phyloP scores from a whole-genome alignment of 2,888 invertebrate genomes.

The Mechanitis messenoides region DNA sequence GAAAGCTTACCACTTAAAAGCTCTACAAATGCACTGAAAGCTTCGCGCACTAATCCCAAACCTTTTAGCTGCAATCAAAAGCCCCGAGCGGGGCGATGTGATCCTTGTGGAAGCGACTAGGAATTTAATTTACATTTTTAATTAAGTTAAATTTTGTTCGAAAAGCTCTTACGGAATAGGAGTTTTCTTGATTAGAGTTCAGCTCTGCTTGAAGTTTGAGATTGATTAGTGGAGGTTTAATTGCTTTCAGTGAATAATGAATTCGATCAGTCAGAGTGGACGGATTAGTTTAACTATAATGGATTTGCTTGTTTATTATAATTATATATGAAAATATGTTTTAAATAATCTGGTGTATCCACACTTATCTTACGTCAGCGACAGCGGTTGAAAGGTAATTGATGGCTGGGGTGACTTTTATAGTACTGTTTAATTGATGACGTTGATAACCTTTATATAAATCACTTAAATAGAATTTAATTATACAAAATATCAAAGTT shows the following conservation, averaged over 20 bases:
- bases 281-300: slow-evolving; percentile 57
- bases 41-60: slow-evolving; percentile 77
- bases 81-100: slow-evolving; percentile 67
- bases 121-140: slow-evolving; percentile 78
- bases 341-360: slow-evolving; percentile 25
- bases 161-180: slow-evolving; percentile 76
- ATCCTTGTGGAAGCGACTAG: slow-evolving; percentile 76
- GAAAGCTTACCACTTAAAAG: slow-evolving; percentile 77
- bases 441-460: slow-evolving; percentile 60
- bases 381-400: slow-evolving; percentile 50
- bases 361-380: slow-evolving; percentile 34
- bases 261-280: slow-evolving; percentile 70
- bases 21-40: slow-evolving; percentile 78
- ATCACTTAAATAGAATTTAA: slow-evolving; percentile 38
- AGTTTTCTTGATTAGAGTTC: slow-evolving; percentile 77
- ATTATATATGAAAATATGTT: slow-evolving; percentile 19
- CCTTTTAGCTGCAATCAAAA: slow-evolving; percentile 78
- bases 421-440: slow-evolving; percentile 69
- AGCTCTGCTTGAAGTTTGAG: slow-evolving; percentile 74
- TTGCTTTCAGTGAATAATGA: slow-evolving; percentile 75
- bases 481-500: neutral
- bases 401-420: slow-evolving; percentile 65
- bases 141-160: slow-evolving; percentile 77
- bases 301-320: slow-evolving; percentile 30
- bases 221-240: slow-evolving; percentile 76